Evolutionary conservation across 2,113 vertebrate genomes (phyloP), one percentile per base, ranked within the genome.

Genomic region (Phycodurus eques): DNA sequence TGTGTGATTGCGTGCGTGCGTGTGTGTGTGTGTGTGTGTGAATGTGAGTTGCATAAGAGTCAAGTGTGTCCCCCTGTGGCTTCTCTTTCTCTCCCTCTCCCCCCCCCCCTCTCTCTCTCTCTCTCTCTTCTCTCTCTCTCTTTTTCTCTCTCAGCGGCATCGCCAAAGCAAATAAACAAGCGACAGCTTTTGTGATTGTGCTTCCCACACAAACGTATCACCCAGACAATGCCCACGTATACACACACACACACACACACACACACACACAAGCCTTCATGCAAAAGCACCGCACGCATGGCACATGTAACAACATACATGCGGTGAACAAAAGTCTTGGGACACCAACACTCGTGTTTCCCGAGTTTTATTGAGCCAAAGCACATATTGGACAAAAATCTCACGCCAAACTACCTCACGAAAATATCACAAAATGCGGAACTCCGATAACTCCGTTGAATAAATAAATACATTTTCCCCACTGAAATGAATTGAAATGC

Each of bases 21-120:
- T 71, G 71, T 47, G 51, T 56, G 70, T 35, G 65, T 65, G 69
- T 63, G 68, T 65, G 79, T 65, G 68, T 27, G 27, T 27, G 27
- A 27, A 27, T 27, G 27, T 67, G 57, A 67, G 80, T 92, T 90
- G 81, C 83, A 44, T 90, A 92, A 88, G 79, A 78, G 73, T 83
- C 53, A 22, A 60, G 79, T 57, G 79, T 79, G 75, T 87, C 73
- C 72, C 82, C 79, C 78, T 33, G 76, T 72, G 79, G 74, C 74
- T 85, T 56, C 53, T 7, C 53, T 22, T 8, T 56, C 53, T 20
- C 53, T 56, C 20, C 3, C 53, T 51, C 17, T 68, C 68, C 53
- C 76, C 8, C 20, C n/a, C 53, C 9, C 53, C 20, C 2, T 10
- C 53, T 51, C 17, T 56, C 53, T 7, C 53, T 22, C 20, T 56